Conservation (phyloP, 2,113 vertebrate genomes). For the Archilochus colubris region DNA sequence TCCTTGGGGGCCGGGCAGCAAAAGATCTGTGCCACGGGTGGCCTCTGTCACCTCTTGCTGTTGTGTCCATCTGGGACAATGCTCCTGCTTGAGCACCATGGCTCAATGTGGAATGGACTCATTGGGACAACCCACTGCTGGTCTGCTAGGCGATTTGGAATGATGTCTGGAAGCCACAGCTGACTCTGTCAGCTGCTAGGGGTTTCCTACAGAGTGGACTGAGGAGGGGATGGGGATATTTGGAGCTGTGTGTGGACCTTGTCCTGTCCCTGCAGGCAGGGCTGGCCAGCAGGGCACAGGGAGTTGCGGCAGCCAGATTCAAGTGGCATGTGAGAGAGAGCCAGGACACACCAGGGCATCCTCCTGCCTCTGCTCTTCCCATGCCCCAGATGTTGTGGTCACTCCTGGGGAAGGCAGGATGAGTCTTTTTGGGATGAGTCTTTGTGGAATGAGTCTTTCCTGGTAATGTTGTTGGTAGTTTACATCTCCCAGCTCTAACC, state of each 20-base stretch:
- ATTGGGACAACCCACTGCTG: fast-evolving
- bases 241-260: background rate
- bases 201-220: background rate
- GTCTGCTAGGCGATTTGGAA: background rate
- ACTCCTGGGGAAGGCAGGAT: background rate
- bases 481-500: background rate
- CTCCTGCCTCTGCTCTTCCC: background rate
- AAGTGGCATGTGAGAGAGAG: fast-evolving
- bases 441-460: background rate
- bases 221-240: background rate
- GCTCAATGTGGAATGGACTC: fast-evolving
- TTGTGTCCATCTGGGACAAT: fast-evolving
- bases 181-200: background rate
- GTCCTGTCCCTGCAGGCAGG: fast-evolving
- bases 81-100: fast-evolving
- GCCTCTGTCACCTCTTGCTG: fast-evolving
- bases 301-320: fast-evolving
- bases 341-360: background rate
- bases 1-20: background rate
- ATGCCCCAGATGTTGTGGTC: background rate
- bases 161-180: background rate
- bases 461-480: background rate
- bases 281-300: background rate
- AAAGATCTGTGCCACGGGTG: fast-evolving
- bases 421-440: background rate